A percentile compares a stretch with the other conserved stretches of the same genome.
These are phyloP conservation scores for Mesorhabditis spiculigera DNA, from an alignment of 2,888 invertebrate species.

Conservation along the genomic window DNA sequence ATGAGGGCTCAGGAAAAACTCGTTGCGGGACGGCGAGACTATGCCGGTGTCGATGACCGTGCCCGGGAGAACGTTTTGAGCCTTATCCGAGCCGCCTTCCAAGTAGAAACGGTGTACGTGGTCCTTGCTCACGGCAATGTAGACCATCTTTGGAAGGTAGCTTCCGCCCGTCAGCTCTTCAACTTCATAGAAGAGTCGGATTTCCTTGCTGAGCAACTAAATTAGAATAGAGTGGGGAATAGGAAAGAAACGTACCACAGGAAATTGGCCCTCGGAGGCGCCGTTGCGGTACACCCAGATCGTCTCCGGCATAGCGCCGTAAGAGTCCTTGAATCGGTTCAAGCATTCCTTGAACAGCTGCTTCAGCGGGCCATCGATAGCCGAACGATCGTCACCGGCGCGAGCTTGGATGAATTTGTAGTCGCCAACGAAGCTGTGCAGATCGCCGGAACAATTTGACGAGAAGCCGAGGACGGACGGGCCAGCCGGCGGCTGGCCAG, in stretches of 20 bases:
- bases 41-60: constrained; percentile 23
- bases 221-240: background rate
- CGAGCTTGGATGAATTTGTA: constrained; percentile 19
- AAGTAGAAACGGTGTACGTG: background rate
- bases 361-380: constrained; percentile 11
- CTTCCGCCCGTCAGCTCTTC: background rate
- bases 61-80: constrained; percentile 21
- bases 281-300: constrained; percentile 25
- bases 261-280: constrained; percentile 19
- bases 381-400: background rate
- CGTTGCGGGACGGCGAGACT: constrained; percentile 17
- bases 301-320: background rate
- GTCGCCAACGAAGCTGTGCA: constrained; percentile 25
- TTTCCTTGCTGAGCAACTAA: background rate
- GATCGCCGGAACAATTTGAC: constrained; percentile 19
- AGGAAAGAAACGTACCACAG: constrained; percentile 11
- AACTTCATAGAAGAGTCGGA: constrained; percentile 7
- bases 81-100: background rate
- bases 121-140: background rate
- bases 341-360: constrained; percentile 12
- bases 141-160: background rate
- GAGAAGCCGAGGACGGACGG: constrained; percentile 21
- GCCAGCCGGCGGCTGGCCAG: background rate
- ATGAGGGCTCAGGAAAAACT: constrained; percentile 21
- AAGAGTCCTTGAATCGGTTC: background rate